These are phyloP conservation scores for Artibeus jamaicensis DNA, from an alignment of 2,797 vertebrate genomes.

Conservation along the genomic window DNA sequence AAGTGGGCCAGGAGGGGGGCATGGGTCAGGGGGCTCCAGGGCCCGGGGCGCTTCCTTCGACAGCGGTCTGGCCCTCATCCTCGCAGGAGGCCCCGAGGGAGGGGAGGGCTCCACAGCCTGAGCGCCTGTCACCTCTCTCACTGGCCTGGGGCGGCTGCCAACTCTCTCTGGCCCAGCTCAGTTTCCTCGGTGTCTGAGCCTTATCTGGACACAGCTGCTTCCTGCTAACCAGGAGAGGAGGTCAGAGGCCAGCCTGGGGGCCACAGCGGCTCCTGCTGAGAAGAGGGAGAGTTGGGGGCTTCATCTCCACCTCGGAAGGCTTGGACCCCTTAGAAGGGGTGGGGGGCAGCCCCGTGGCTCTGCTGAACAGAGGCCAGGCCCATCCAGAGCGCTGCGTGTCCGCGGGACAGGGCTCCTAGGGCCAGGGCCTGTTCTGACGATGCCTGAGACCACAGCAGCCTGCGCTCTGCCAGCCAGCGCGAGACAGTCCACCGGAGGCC, in stretches of 20 bases:
- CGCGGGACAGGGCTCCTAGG: background rate
- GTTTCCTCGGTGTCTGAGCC: background rate
- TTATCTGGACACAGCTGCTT: background rate
- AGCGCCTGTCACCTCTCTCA: fast-evolving
- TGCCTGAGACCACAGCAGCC: fast-evolving
- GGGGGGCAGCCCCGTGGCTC: too few species aligned
- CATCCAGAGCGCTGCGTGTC: too few species aligned
- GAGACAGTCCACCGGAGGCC: fast-evolving
- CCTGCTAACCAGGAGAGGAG: background rate
- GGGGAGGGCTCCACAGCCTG: background rate
- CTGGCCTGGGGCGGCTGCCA: background rate
- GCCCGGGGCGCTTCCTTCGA: background rate
- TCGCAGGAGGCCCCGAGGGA: background rate
- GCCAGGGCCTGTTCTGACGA: too few species aligned
- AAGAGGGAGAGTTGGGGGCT: background rate
- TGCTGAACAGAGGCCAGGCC: background rate
- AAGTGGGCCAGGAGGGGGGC: background rate
- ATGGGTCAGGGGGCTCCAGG: background rate
- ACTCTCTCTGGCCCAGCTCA: background rate
- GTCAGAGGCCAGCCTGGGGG: background rate
- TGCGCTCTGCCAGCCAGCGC: background rate
- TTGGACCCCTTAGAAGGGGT: background rate
- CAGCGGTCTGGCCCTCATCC: background rate
- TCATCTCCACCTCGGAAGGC: too few species aligned
- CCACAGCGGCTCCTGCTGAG: background rate